phyloP scores from a whole-genome alignment of 2,113 vertebrate genomes.

The Sturnus vulgaris region DNA sequence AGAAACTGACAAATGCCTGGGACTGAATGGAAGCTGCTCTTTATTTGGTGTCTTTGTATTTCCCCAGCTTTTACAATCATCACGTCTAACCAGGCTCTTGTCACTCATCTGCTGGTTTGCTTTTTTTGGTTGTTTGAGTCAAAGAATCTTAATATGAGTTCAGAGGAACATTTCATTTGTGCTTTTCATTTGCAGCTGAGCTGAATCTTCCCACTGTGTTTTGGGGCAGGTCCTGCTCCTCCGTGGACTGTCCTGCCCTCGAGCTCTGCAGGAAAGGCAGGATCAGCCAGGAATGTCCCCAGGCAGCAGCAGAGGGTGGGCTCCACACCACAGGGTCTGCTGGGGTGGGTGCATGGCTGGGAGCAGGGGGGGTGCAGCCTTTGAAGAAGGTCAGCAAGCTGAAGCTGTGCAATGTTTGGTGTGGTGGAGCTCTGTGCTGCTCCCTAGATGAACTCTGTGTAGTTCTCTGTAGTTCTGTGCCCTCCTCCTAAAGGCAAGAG shows the following conservation, averaged over 20 bases:
- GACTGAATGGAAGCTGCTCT: not conserved
- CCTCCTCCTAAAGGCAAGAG: not conserved
- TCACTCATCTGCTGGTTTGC: not conserved
- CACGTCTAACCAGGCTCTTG: not conserved
- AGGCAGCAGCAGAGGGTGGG: not conserved
- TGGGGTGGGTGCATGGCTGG: not conserved
- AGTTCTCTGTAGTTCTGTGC: not conserved
- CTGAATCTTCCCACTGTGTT: not conserved
- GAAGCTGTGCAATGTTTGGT: not conserved
- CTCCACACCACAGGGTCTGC: accelerated
- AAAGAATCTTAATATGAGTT: not conserved
- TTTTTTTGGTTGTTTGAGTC: not conserved
- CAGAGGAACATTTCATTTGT: not conserved
- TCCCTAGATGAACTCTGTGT: not conserved
- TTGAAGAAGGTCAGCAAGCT: not conserved
- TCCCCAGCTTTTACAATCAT: not conserved
- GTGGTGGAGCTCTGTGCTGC: not conserved
- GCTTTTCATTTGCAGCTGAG: not conserved
- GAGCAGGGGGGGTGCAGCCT: not conserved
- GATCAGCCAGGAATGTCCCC: not conserved
- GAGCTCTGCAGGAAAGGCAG: not conserved
- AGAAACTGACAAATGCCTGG: not conserved
- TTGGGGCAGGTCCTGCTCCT: not conserved
- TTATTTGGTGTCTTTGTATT: not conserved
- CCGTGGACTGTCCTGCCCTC: not conserved